These are phyloP conservation scores for Eupithecia exiguata DNA, from an alignment of 2,888 invertebrate genomes.

Conservation along the genomic window DNA sequence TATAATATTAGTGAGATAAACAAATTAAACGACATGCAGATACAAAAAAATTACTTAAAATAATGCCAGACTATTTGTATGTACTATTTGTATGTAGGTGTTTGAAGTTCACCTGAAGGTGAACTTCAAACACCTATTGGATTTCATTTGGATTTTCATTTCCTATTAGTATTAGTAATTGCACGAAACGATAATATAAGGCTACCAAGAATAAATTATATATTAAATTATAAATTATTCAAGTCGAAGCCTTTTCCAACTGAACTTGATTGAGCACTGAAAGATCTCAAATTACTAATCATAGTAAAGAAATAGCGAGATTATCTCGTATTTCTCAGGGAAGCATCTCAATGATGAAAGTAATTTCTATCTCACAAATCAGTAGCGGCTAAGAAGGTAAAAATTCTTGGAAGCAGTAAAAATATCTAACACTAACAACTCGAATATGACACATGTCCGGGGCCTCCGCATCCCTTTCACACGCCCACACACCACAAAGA, in stretches of 20 bases:
- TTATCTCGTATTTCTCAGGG: neutral
- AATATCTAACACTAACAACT: constrained; percentile 21
- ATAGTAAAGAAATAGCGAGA: constrained; percentile 3
- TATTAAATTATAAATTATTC: too few species aligned
- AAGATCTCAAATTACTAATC: constrained; percentile 6
- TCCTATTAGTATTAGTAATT: too few species aligned
- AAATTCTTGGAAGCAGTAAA: constrained; percentile 21
- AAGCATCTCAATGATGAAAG: constrained; percentile 16
- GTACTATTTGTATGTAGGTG: too few species aligned
- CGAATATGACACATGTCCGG: constrained; percentile 23
- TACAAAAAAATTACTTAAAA: too few species aligned
- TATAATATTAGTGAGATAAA: too few species aligned
- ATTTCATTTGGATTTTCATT: too few species aligned
- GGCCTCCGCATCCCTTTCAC: constrained; percentile 34
- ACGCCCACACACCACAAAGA: constrained; percentile 38
- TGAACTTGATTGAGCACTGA: constrained; percentile 5
- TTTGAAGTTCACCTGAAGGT: too few species aligned
- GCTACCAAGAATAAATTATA: neutral
- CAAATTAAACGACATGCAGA: too few species aligned
- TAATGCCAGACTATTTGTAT: too few species aligned
- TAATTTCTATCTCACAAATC: constrained; percentile 3
- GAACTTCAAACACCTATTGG: neutral
- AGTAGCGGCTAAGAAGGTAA: neutral
- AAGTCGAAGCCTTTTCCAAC: neutral
- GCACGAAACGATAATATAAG: neutral